Conservation (phyloP, 2,888 invertebrate genomes). For the Pilophorus perplexus region DNA sequence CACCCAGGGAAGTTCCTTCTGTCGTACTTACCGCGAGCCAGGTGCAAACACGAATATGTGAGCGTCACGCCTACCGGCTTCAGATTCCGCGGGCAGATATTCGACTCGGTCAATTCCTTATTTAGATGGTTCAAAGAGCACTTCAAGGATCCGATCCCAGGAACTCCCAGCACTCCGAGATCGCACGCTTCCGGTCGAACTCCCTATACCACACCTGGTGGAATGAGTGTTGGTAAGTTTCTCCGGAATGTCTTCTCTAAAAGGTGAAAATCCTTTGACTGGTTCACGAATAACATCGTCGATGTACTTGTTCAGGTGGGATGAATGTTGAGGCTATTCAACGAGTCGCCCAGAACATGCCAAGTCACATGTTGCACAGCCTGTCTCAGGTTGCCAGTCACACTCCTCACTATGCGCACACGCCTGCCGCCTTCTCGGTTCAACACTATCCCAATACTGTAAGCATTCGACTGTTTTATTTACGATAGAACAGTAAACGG, state of each 20-base stretch:
- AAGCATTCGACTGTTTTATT: not conserved
- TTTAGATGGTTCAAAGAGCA: slow-evolving; percentile 98
- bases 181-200: slow-evolving; percentile 46
- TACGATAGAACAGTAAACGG: not conserved
- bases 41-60: slow-evolving; percentile 87
- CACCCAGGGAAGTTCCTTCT: slow-evolving; percentile 91
- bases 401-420: slow-evolving; percentile 64
- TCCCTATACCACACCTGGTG: slow-evolving; percentile 44
- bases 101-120: slow-evolving; percentile 74
- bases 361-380: slow-evolving; percentile 68
- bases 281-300: no score
- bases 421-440: slow-evolving; percentile 60
- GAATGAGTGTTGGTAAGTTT: slow-evolving; percentile 37
- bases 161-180: slow-evolving; percentile 56
- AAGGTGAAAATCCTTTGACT: no score
- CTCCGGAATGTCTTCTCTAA: no score
- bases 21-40: slow-evolving; percentile 84
- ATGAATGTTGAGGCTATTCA: slow-evolving; percentile 68
- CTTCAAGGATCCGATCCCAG: slow-evolving; percentile 85
- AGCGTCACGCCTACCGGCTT: slow-evolving; percentile 91
- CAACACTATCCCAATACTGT: slow-evolving; percentile 45
- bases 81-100: slow-evolving; percentile 82
- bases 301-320: no score
- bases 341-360: slow-evolving; percentile 67
- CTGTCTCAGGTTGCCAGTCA: slow-evolving; percentile 68